A percentile compares a stretch with the other conserved stretches of the same genome.
Evolutionary conservation across 2,797 vertebrate species (phyloP).

Genomic region (Sebastes diaconus): DNA sequence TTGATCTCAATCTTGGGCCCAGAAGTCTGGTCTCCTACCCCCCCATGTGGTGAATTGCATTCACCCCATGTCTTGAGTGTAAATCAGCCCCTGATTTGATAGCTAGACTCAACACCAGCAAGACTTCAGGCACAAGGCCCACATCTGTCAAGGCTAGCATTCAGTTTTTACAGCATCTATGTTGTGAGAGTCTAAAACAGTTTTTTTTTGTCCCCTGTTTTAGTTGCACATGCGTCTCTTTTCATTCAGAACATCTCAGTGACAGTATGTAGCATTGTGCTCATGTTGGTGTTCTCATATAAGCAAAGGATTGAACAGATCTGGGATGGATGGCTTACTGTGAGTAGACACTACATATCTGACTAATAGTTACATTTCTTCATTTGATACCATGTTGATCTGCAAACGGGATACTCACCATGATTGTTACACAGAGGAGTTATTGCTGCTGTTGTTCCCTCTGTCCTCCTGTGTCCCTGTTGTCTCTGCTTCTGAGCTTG

Average conservation of each 20-base stretch:
- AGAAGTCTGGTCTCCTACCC: constrained; percentile 23
- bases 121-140: constrained; percentile 4
- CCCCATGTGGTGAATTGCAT: constrained; percentile 42
- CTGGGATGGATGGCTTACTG: constrained; percentile 83
- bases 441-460: constrained; percentile 56
- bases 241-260: constrained; percentile 86
- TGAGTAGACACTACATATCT: constrained; percentile 67
- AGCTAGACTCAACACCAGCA: constrained; percentile 22
- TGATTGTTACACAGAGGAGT: constrained; percentile 37
- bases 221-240: constrained; percentile 82
- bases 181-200: constrained; percentile 34
- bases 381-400: background rate
- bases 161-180: background rate
- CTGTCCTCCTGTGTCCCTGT: constrained; percentile 55
- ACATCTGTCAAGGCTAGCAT: background rate
- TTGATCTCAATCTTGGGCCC: constrained; percentile 32
- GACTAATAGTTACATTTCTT: background rate
- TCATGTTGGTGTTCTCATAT: constrained; percentile 84
- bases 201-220: constrained; percentile 48
- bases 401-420: constrained; percentile 8
- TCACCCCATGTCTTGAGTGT: constrained; percentile 11
- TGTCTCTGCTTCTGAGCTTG: constrained; percentile 74
- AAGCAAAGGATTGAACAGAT: constrained; percentile 81
- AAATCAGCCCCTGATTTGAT: constrained; percentile 53
- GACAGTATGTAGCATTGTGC: constrained; percentile 79